These are phyloP conservation scores for Sisor rabdophorus DNA, from an alignment of 2,113 vertebrate species.

Conservation along the genomic window DNA sequence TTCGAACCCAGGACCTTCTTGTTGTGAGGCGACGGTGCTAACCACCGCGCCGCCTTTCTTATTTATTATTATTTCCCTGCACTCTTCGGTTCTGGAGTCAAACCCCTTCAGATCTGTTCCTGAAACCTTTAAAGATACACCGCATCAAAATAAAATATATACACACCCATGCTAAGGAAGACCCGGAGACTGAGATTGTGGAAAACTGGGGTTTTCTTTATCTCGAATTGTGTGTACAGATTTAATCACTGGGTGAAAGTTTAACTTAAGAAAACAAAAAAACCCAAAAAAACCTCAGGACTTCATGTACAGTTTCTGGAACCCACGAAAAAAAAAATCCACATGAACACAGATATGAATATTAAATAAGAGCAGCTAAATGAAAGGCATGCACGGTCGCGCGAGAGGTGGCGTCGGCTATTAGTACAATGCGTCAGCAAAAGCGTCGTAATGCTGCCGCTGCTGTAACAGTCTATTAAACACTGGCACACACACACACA, in stretches of 20 bases:
- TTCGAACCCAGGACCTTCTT: no score
- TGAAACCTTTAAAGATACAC: neutral
- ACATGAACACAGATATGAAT: slow-evolving; percentile 87
- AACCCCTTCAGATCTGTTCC: no score
- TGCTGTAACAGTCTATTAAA: slow-evolving; percentile 21
- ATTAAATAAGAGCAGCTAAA: slow-evolving; percentile 77
- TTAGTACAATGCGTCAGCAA: slow-evolving; percentile 29
- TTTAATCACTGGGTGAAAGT: slow-evolving; percentile 85
- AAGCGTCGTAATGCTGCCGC: slow-evolving; percentile 43
- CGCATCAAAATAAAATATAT: neutral
- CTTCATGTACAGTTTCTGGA: slow-evolving; percentile 84
- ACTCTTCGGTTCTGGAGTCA: no score
- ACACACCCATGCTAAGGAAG: neutral
- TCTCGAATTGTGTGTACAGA: slow-evolving; percentile 79
- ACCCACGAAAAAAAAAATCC: slow-evolving; percentile 70
- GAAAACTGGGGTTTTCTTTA: slow-evolving; percentile 63
- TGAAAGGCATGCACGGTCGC: slow-evolving; percentile 72
- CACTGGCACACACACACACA: slow-evolving; percentile 8
- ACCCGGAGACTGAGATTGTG: neutral
- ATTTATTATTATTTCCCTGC: no score
- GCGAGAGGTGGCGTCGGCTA: slow-evolving; percentile 63
- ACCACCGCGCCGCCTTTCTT: no score
- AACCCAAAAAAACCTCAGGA: slow-evolving; percentile 59
- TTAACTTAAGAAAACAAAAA: slow-evolving; percentile 59
- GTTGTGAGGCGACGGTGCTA: no score